Conservation (phyloP, 2,797 vertebrate species). For the Manis javanica region DNA sequence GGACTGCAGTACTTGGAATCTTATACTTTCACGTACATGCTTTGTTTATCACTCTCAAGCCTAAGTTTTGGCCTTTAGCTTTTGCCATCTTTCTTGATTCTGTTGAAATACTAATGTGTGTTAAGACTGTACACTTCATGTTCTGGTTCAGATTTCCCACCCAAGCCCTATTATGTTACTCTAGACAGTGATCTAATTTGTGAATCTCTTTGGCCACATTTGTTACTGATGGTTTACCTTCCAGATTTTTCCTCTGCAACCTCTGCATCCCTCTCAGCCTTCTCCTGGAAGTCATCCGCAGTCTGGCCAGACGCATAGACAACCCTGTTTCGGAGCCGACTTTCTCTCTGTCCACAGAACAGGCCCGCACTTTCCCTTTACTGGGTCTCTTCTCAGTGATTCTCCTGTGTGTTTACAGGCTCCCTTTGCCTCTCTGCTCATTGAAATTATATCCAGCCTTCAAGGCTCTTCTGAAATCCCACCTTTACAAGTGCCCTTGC, state of each 20-base stretch:
- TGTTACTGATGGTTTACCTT: background rate
- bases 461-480: background rate
- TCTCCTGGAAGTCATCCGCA: background rate
- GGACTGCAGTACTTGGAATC: background rate
- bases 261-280: background rate
- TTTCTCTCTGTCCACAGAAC: background rate
- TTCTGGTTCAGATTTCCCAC: background rate
- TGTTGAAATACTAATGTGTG: background rate
- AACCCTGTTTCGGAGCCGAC: background rate
- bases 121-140: background rate
- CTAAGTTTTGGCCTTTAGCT: background rate
- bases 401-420: background rate
- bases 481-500: background rate
- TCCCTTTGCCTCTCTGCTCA: background rate
- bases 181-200: background rate
- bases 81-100: slow-evolving; percentile 8
- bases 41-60: background rate
- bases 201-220: background rate
- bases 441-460: background rate
- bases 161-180: background rate
- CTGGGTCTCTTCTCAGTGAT: background rate
- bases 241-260: background rate
- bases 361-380: background rate
- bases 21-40: background rate
- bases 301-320: background rate